Base-by-base conservation (phyloP, 2,797 vertebrate species). In the Myotis pilosus region DNA sequence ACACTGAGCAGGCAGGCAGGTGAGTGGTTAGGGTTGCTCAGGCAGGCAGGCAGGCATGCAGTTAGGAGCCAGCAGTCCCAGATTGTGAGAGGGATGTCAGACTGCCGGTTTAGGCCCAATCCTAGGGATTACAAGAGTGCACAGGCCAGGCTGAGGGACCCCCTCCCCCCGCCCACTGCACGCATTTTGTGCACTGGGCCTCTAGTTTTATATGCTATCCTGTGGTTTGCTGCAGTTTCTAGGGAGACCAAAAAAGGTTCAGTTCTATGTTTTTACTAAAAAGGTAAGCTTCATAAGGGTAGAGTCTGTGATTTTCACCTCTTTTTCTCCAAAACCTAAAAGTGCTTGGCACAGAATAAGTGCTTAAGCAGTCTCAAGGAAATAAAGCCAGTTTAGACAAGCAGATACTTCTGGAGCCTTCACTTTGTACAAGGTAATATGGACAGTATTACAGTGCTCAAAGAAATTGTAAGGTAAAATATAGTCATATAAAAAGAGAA, bases 351-450 rank as follows among this genome's bases (percentile, higher is more conserved):
- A 71, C 55, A 66, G 53, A 84, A 44, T 74, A 87, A 44, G 25
- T 71, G 53, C n/a, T 79, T 82, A 30, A 41, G 19, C 51, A 84
- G 5, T 87, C 49, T 83, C 71, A 69, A 69, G 38, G 51, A 92
- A 94, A 91, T 51, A 89, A 84, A 88, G 15, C 47, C 60, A 74
- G n/a, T 47, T 94, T 95, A 87, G 44, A 87, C 71, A 87, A 92
- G 79, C 60, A 75, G 30, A 28, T 85, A 28, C 38, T 47, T 72
- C 71, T 47, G 38, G 28, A 92, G 64, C 3, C n/a, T 36, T 68
- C 80, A 49, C 68, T 38, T 78, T 75, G n/a, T 51, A 5, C 33
- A 90, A 90, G 68, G 30, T 72, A 80, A 9, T 80, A 8, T 84
- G 68, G 28, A 33, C 25, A 92, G 38, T 78, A 78, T 23, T 55